Percentiles rank a stretch among this genome's conserved stretches.
These are phyloP conservation scores for Lithosia quadra DNA, from an alignment of 2,888 invertebrate genomes.

Conservation along the genomic window DNA sequence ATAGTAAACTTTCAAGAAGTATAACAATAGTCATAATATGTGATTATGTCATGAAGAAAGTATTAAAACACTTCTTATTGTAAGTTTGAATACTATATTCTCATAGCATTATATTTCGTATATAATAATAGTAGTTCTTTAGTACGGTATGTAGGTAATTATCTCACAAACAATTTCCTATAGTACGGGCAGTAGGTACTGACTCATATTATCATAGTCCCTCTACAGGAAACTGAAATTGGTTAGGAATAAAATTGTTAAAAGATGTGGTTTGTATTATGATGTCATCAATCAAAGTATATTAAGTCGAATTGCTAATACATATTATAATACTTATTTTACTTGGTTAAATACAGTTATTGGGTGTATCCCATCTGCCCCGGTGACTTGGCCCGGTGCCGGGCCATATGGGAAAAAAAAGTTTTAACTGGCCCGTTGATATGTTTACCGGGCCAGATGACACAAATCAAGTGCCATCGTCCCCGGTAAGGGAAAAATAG, in stretches of 20 bases:
- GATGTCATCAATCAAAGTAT: constrained; percentile 11
- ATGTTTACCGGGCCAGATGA: too few species aligned
- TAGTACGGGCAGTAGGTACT: constrained; percentile 18
- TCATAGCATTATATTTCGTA: constrained; percentile 21
- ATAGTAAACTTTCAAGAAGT: too few species aligned
- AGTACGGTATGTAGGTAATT: constrained; percentile 33
- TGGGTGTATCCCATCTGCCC: too few species aligned
- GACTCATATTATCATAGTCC: constrained; percentile 45
- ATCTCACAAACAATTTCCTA: constrained; percentile 38
- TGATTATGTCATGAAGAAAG: constrained; percentile 28
- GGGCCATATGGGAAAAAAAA: too few species aligned
- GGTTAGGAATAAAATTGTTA: constrained; percentile 29
- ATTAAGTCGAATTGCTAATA: background rate
- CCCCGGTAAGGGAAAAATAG: too few species aligned
- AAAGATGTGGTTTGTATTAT: constrained; percentile 29
- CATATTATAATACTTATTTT: background rate
- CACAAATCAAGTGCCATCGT: too few species aligned
- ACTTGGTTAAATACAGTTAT: background rate
- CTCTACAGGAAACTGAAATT: constrained; percentile 47
- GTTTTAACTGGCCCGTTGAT: too few species aligned
- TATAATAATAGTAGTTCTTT: constrained; percentile 32
- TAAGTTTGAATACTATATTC: constrained; percentile 38
- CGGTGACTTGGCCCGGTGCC: too few species aligned
- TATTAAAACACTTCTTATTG: constrained; percentile 34
- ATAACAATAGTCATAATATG: constrained; percentile 12